Evolutionary conservation across 2,888 invertebrate species (phyloP), one percentile per base, ranked within the genome.

Genomic region (Drosophila eohydei): DNA sequence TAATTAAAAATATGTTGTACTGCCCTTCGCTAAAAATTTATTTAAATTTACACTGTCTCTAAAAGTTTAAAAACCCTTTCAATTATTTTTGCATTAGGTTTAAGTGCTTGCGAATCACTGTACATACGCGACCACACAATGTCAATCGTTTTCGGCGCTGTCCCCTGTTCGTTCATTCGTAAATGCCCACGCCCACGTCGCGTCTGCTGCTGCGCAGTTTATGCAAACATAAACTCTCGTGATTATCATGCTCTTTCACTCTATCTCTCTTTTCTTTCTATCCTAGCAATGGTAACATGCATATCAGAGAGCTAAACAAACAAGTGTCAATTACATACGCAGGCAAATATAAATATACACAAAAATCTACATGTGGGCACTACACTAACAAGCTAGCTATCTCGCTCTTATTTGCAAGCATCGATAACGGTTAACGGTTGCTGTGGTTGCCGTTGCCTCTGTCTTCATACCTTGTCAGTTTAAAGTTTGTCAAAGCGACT

Each of bases 131-230:
- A 40, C 38, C 51, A 69, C 41, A 72, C 50, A 46, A 43, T 9
- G 38, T 21, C 0, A 44, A 6, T 28, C 16, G 14, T 21, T 61
- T 63, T 46, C 26, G 21, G 34, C 50, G 36, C 57, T 64, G 64
- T 60, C 54, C 46, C 48, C 55, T 56, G 51, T 30, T 68, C 44
- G 32, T 54, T 74, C 59, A 69, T 69, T 55, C 46, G 74, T 46
- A 65, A 40, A 58, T 63, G 46, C 55, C 58, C 28, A 83, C 79
- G 61, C 62, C 72, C 59, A 71, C 79, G 48, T 50, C 55, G 79
- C 71, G 61, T 54, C 56, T 36, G 60, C 54, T 71, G 81, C 84
- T 86, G 80, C 84, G 87, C 84, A 83, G 80, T 83, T 83, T 69
- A 65, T 64, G 71, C 64, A 79, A 74, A 69, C 66, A 44, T 44